These are phyloP conservation scores for Siniperca knerii DNA, from an alignment of 2,113 vertebrate species.

Conservation along the genomic window DNA sequence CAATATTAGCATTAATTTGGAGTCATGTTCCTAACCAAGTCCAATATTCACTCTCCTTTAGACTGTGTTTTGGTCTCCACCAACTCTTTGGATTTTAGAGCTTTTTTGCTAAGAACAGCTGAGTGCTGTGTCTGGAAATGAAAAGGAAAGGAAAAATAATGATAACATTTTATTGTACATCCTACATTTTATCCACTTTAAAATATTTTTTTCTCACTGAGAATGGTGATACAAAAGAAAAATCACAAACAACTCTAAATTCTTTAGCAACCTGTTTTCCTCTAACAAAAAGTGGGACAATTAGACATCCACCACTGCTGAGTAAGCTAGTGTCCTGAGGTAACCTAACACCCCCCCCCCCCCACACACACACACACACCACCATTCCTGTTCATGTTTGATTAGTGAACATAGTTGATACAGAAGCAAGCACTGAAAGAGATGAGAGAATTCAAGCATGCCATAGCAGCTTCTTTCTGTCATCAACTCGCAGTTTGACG, in stretches of 20 bases:
- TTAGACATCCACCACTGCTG: conserved; percentile 9
- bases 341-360: conserved; percentile 15
- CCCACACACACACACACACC: not conserved
- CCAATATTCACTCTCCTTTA: too few species aligned
- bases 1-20: too few species aligned
- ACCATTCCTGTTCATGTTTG: conserved; percentile 59
- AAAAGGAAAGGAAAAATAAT: not conserved
- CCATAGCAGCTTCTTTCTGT: conserved; percentile 64
- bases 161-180: not conserved
- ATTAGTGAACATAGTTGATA: conserved; percentile 59
- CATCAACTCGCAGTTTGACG: conserved; percentile 37
- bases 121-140: too few species aligned
- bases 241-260: not conserved
- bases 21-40: too few species aligned
- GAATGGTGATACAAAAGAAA: not conserved
- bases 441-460: conserved; percentile 59
- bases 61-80: too few species aligned
- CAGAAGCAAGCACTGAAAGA: conserved; percentile 31
- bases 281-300: conserved; percentile 8
- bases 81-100: too few species aligned
- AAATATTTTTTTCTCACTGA: not conserved
- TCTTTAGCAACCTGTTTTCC: conserved; percentile 22
- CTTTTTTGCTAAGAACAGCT: too few species aligned
- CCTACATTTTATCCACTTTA: not conserved
- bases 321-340: conserved; percentile 26